These are phyloP conservation scores for Belonocnema kinseyi DNA, from an alignment of 1,140 invertebrate genomes.

Conservation along the genomic window DNA sequence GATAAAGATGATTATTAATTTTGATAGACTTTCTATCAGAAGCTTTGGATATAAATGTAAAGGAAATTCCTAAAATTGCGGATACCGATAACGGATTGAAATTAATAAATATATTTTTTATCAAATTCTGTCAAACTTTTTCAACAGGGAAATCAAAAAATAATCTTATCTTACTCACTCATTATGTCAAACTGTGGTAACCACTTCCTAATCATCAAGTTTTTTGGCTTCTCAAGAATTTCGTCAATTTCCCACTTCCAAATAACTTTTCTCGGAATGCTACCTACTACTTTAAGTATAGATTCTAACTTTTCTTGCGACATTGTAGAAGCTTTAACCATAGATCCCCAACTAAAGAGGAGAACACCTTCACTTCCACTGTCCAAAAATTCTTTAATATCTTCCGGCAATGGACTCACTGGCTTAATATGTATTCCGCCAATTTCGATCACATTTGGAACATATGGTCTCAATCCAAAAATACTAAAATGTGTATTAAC, in stretches of 20 bases:
- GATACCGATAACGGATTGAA: too few relatives aligned
- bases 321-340: conserved; percentile 76
- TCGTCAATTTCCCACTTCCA: conserved; percentile 82
- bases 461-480: conserved; percentile 77
- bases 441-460: conserved; percentile 77
- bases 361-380: conserved; percentile 62
- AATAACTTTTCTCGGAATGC: conserved; percentile 78
- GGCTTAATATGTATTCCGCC: conserved; percentile 76
- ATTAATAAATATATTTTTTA: too few relatives aligned
- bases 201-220: conserved; percentile 82
- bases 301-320: conserved; percentile 72
- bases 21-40: too few relatives aligned
- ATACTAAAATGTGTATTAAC: conserved; percentile 80
- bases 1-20: too few relatives aligned
- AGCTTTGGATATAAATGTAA: too few relatives aligned
- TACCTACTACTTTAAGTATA: conserved; percentile 76
- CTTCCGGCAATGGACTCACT: conserved; percentile 57
- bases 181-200: conserved; percentile 83
- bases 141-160: too few relatives aligned
- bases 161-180: conserved; percentile 70
- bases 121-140: too few relatives aligned
- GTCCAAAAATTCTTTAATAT: conserved; percentile 71
- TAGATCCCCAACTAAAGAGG: conserved; percentile 81
- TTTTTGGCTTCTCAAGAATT: conserved; percentile 75
- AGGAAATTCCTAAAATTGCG: too few relatives aligned